A percentile compares a stretch with the other conserved stretches of the same genome.
Conservation (phyloP, 2,113 vertebrate species). For the Sigmodon hispidus region DNA sequence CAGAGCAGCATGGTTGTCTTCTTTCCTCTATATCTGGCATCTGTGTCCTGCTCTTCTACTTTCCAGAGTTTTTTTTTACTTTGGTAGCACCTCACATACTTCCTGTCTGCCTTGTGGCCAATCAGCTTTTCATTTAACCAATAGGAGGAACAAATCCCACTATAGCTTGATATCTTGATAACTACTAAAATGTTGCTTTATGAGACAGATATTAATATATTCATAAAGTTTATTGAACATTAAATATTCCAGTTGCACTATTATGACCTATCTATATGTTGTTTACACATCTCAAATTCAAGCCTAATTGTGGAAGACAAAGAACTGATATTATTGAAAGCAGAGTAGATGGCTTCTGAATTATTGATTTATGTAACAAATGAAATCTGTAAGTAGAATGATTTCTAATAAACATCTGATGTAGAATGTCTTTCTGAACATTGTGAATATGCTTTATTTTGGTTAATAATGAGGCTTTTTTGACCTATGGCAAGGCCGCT, state of each 20-base stretch:
- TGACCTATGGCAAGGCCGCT: too few species aligned
- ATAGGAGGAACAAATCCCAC: too few species aligned
- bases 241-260: background rate
- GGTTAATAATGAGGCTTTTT: too few species aligned
- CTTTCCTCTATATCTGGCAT: too few species aligned
- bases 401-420: constrained; percentile 37
- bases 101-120: too few species aligned
- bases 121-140: too few species aligned
- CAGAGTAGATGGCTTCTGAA: background rate
- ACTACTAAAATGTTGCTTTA: constrained; percentile 18
- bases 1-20: too few species aligned
- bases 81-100: too few species aligned
- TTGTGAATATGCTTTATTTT: too few species aligned
- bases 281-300: background rate
- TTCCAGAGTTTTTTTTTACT: too few species aligned
- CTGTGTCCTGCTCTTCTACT: too few species aligned
- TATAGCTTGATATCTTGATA: background rate
- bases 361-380: background rate
- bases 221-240: constrained; percentile 44
- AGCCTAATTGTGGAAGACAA: background rate
- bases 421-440: too few species aligned
- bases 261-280: background rate
- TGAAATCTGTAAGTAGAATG: background rate
- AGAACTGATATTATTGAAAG: constrained; percentile 7
- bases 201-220: constrained; percentile 1